Conservation (phyloP, 2,888 invertebrate species). For the Tolmerus cingulatus region DNA sequence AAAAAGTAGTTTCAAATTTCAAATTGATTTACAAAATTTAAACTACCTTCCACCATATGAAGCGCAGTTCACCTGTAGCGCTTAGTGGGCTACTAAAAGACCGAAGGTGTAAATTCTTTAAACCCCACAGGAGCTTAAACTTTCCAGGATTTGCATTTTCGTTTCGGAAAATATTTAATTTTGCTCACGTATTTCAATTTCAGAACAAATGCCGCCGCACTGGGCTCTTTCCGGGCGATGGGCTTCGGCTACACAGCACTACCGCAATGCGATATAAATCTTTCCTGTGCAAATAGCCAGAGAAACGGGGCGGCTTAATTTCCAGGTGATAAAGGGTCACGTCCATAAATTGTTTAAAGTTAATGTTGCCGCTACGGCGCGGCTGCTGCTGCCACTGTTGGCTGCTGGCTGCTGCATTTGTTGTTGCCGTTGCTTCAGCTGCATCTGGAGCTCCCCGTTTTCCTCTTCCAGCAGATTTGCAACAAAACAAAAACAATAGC, state of each 20-base stretch:
- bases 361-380: neutral
- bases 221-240: neutral
- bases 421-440: neutral
- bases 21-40: neutral
- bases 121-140: neutral
- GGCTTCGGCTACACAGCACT: neutral
- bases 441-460: neutral
- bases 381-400: neutral
- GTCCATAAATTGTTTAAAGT: conserved; percentile 29
- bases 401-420: neutral
- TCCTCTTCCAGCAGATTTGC: neutral
- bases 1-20: neutral
- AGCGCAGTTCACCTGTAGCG: neutral
- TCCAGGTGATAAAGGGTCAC: conserved; percentile 24
- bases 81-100: neutral
- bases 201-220: conserved; percentile 2
- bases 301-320: conserved; percentile 16
- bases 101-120: neutral
- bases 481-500: neutral
- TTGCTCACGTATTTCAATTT: conserved; percentile 17
- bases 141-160: neutral
- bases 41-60: neutral
- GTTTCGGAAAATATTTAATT: conserved; percentile 15
- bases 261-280: conserved; percentile 30
- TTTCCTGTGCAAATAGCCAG: neutral